These are phyloP conservation scores for Enteromius argenteus DNA, from an alignment of 2,797 vertebrate genomes.

Conservation along the genomic window DNA sequence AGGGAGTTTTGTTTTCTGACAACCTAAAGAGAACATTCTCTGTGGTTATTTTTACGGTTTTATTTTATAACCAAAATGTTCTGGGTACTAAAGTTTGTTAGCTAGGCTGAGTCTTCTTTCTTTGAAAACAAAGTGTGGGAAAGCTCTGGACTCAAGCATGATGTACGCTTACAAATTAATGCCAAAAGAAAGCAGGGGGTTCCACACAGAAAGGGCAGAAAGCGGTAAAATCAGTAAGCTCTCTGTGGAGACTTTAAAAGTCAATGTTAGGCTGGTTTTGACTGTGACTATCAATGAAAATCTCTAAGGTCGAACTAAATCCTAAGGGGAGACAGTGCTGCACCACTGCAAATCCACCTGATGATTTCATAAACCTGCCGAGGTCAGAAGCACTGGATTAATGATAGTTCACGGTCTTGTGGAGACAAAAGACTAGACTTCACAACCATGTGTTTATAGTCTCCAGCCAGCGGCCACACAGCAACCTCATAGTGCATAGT, in stretches of 20 bases:
- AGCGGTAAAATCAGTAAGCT: neutral
- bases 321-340: constrained; percentile 43
- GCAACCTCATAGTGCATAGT: constrained; percentile 42
- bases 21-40: neutral
- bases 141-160: neutral
- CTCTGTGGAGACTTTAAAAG: neutral
- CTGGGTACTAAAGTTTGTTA: neutral
- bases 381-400: constrained; percentile 55
- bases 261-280: constrained; percentile 10
- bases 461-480: constrained; percentile 22
- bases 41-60: neutral
- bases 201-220: neutral
- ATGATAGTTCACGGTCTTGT: constrained; percentile 44
- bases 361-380: constrained; percentile 55
- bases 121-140: constrained; percentile 1
- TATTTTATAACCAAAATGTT: neutral
- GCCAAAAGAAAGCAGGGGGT: neutral
- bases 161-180: neutral
- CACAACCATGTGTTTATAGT: constrained; percentile 56
- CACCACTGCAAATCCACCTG: constrained; percentile 62
- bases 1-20: neutral
- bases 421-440: constrained; percentile 63
- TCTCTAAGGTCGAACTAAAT: constrained; percentile 26
- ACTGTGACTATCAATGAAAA: constrained; percentile 18
- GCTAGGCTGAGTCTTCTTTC: neutral